Conservation (phyloP, 1,140 invertebrate genomes). For the Dendroctonus ponderosae region DNA sequence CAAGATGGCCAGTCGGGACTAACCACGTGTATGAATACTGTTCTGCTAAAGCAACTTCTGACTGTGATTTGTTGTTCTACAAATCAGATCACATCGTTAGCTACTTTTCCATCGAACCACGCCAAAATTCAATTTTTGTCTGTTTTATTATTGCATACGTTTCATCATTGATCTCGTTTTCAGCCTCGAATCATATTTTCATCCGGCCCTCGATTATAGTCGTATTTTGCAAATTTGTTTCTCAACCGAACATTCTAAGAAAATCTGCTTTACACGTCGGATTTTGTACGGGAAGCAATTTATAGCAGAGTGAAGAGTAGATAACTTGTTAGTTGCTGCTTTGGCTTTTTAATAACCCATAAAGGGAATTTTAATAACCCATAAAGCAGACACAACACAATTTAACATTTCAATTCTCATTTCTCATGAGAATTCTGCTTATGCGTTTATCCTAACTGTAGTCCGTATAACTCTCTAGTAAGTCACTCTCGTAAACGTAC, state of each 20-base stretch:
- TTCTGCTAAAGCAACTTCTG: slow-evolving; percentile 47
- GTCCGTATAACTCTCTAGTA: too few species aligned
- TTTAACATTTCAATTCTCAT: too few species aligned
- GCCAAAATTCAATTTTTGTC: too few species aligned
- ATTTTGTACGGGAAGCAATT: neutral
- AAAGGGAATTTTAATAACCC: too few species aligned
- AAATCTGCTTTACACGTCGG: slow-evolving; percentile 30
- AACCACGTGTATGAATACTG: neutral
- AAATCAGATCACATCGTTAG: slow-evolving; percentile 51
- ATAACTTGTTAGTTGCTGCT: slow-evolving; percentile 45
- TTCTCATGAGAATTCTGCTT: too few species aligned
- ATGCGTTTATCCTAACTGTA: too few species aligned
- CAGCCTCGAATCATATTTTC: slow-evolving; percentile 36
- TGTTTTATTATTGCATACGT: neutral
- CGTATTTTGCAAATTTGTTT: slow-evolving; percentile 46
- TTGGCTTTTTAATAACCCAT: slow-evolving; percentile 43
- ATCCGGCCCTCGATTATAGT: slow-evolving; percentile 48
- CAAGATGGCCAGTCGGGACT: slow-evolving; percentile 38
- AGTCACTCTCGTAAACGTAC: too few species aligned
- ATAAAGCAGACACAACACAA: too few species aligned
- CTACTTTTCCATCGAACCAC: slow-evolving; percentile 40
- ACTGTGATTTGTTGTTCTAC: slow-evolving; percentile 45
- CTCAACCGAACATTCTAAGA: slow-evolving; percentile 50
- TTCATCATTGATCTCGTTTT: slow-evolving; percentile 5
- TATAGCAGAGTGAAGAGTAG: neutral